phyloP scores from a whole-genome alignment of 2,888 invertebrate genomes.

The Orchesella flavescens region DNA sequence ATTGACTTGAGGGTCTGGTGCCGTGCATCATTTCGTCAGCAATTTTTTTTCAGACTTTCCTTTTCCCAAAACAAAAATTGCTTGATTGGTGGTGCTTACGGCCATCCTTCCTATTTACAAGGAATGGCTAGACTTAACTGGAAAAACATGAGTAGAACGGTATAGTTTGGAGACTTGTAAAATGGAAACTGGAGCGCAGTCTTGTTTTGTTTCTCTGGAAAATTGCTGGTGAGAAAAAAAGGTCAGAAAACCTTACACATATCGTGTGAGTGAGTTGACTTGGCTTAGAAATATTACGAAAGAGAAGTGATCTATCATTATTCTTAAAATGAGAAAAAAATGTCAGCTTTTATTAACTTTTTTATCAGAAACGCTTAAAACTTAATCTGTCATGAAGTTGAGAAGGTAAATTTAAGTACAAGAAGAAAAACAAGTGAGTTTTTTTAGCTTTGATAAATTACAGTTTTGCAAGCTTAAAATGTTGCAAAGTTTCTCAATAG shows the following conservation, averaged over 20 bases:
- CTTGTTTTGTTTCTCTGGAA: conserved; percentile 17
- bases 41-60: not conserved
- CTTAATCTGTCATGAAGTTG: not conserved
- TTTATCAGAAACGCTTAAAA: not conserved
- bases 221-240: conserved; percentile 13
- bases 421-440: not conserved
- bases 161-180: not conserved
- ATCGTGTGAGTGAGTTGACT: conserved; percentile 14
- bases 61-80: not conserved
- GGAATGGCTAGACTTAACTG: conserved; percentile 43
- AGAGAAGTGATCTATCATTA: conserved; percentile 50
- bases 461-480: too few species aligned
- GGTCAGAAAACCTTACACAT: conserved; percentile 26
- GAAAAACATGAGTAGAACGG: not conserved
- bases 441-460: conserved; percentile 8
- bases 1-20: not conserved
- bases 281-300: conserved; percentile 5
- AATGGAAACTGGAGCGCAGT: not conserved
- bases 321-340: conserved; percentile 16
- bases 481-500: too few species aligned
- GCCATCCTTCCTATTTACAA: too few species aligned
- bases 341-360: conserved; percentile 18
- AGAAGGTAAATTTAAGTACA: not conserved
- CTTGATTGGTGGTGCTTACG: too few species aligned
- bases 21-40: too few species aligned